A percentile compares a stretch with the other conserved stretches of the same genome.
phyloP scores from a whole-genome alignment of 2,113 vertebrate genomes.

The Bufo bufo region DNA sequence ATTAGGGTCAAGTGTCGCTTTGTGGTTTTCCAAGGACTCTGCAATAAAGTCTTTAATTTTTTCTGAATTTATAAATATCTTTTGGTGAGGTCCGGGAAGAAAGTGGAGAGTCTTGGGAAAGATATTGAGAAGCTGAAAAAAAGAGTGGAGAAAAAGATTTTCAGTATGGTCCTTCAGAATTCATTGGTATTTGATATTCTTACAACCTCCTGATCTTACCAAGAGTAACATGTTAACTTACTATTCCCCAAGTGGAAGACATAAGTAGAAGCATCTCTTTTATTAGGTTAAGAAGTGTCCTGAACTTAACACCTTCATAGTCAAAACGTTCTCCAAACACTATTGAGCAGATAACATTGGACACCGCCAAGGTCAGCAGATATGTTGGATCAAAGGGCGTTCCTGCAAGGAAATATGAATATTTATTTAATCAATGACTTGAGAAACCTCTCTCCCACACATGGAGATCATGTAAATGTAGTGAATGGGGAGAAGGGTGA shows the following conservation, averaged over 20 bases:
- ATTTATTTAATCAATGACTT: neutral
- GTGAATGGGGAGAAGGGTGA: too few relatives aligned
- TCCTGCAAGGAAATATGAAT: slow-evolving; percentile 60
- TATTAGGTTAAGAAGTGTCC: slow-evolving; percentile 57
- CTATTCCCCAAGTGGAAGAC: slow-evolving; percentile 64
- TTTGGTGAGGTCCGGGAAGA: slow-evolving; percentile 69
- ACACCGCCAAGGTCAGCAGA: slow-evolving; percentile 67
- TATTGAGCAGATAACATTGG: slow-evolving; percentile 79
- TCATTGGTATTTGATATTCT: too few relatives aligned
- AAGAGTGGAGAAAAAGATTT: neutral
- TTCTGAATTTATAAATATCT: slow-evolving; percentile 21
- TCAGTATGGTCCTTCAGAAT: too few relatives aligned
- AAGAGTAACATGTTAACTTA: slow-evolving; percentile 27
- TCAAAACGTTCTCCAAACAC: slow-evolving; percentile 74
- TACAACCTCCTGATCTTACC: too few relatives aligned
- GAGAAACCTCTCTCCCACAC: too few relatives aligned
- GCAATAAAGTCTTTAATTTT: slow-evolving; percentile 63
- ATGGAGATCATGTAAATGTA: too few relatives aligned
- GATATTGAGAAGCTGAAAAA: slow-evolving; percentile 16
- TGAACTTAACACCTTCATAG: slow-evolving; percentile 67
- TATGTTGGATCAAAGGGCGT: slow-evolving; percentile 71
- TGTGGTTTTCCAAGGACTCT: slow-evolving; percentile 62
- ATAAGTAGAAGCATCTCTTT: slow-evolving; percentile 61
- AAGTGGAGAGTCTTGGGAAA: slow-evolving; percentile 55
- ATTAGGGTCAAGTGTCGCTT: neutral